Evolutionary conservation across 2,113 vertebrate species (phyloP), one percentile per base, ranked within the genome.

Genomic region (Xiphias gladius): DNA sequence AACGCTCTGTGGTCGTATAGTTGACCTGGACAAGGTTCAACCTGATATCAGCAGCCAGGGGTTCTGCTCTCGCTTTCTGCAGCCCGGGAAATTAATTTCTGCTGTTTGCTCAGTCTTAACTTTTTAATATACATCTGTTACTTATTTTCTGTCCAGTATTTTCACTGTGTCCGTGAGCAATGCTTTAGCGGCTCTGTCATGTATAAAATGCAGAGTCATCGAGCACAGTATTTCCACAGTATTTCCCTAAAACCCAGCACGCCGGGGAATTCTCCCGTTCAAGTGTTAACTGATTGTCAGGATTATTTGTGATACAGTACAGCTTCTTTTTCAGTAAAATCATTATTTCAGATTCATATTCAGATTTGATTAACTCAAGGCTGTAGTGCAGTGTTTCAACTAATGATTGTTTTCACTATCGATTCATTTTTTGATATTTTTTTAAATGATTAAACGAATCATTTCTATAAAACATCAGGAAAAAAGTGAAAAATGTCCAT

Each of bases 21-120:
- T 71, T 68, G 83, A 87, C 74, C 79, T 68, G 73, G 79, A 72
- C 24, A 1, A 13, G 52, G 64, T 71, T 86, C 84, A 86, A 5
- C 1, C 5, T 35, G 37, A 72, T 57, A 39, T 68, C 71, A 22
- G 65, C 1, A 22, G 64, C 75, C 79, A 82, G 20, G 32, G 54
- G 67, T 66, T 78, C 74, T 61, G 39, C 39, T 63, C 48, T 24
- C 0, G 13, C 65, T 61, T 59, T 48, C 39, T 22, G 61, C 68
- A 62, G 69, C 64, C 20, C 1, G 61, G 46, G 41, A 30, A 61
- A 57, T 30, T 0, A 55, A 76, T 66, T 55, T 61, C 75, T 54
- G 20, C 46, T 41, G 2, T 81, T 77, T 65, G 0, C 73, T 65
- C 30, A 22, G 32, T 35, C 32, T 58, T 24, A 22, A 57, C 10